Evolutionary conservation across 2,113 vertebrate genomes (phyloP).

Genomic region (Aegypius monachus): DNA sequence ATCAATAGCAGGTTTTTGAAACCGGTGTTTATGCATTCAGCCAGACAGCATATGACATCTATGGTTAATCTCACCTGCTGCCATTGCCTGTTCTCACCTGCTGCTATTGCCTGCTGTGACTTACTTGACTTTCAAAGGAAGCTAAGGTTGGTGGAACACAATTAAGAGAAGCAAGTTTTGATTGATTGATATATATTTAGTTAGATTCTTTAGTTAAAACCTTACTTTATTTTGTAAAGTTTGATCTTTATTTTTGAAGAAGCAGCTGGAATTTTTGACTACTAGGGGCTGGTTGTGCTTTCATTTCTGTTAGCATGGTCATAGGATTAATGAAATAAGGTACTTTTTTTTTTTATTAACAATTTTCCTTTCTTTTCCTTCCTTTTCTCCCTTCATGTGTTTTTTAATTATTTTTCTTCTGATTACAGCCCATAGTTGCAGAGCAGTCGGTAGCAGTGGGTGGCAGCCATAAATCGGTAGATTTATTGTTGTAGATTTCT

Average conservation of each 20-base stretch:
- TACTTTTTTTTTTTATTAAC: not conserved
- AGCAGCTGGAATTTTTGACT: not conserved
- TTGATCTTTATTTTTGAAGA: not conserved
- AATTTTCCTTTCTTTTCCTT: not conserved
- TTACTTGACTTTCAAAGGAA: slow-evolving; percentile 30
- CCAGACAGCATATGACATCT: not conserved
- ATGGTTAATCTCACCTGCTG: slow-evolving; percentile 15
- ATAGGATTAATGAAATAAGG: not conserved
- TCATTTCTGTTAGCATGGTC: not conserved
- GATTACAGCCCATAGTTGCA: not conserved
- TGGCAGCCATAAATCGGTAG: slow-evolving; percentile 13
- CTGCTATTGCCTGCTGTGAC: slow-evolving; percentile 10
- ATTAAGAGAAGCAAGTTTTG: not conserved
- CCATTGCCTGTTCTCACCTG: slow-evolving; percentile 20
- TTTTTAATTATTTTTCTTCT: not conserved
- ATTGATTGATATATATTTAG: not conserved
- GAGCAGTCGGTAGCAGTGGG: not conserved
- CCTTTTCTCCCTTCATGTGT: not conserved
- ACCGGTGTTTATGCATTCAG: not conserved
- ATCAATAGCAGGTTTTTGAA: not conserved
- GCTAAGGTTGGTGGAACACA: not conserved
- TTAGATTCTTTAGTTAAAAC: not conserved
- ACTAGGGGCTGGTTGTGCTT: not conserved
- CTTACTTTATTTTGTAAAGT: not conserved
- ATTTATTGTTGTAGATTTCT: not conserved